These are phyloP conservation scores for Drosophila prosaltans DNA, from an alignment of 1,140 invertebrate genomes.

Conservation along the genomic window DNA sequence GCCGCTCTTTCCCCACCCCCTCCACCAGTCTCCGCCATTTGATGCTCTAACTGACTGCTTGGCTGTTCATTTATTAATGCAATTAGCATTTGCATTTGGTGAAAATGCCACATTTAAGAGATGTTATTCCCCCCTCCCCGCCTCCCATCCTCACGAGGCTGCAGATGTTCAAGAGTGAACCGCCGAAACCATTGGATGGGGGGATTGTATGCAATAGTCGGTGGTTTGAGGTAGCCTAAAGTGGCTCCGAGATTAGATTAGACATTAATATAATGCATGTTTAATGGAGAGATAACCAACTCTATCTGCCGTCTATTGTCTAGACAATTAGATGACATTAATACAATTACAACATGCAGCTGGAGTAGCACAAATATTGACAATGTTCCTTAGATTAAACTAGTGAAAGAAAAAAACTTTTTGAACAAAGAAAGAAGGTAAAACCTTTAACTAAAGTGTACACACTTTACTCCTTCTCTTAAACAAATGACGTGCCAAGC, in stretches of 20 bases:
- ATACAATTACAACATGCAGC: slow-evolving; percentile 34
- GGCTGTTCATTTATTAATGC: slow-evolving; percentile 72
- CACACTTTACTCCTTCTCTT: background rate
- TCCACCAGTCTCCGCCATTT: background rate
- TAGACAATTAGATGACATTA: slow-evolving; percentile 32
- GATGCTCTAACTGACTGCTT: background rate
- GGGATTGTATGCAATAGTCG: background rate
- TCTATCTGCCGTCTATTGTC: slow-evolving; percentile 13
- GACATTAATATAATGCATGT: slow-evolving; percentile 24
- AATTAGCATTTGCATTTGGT: slow-evolving; percentile 72
- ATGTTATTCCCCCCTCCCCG: background rate
- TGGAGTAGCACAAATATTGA: slow-evolving; percentile 63
- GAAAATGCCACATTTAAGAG: slow-evolving; percentile 25
- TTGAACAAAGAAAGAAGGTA: no score
- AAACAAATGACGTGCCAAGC: slow-evolving; percentile 43
- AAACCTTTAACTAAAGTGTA: no score
- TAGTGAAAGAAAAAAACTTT: background rate
- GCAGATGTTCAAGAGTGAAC: background rate
- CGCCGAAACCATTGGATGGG: background rate
- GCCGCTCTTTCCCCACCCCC: background rate
- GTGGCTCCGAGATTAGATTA: slow-evolving; percentile 69
- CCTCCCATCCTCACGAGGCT: no score
- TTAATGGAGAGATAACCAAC: background rate
- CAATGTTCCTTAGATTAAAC: slow-evolving; percentile 2
- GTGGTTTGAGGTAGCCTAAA: slow-evolving; percentile 57